Evolutionary conservation across 1,140 invertebrate genomes (phyloP).

Genomic region (Drosophila dunni): DNA sequence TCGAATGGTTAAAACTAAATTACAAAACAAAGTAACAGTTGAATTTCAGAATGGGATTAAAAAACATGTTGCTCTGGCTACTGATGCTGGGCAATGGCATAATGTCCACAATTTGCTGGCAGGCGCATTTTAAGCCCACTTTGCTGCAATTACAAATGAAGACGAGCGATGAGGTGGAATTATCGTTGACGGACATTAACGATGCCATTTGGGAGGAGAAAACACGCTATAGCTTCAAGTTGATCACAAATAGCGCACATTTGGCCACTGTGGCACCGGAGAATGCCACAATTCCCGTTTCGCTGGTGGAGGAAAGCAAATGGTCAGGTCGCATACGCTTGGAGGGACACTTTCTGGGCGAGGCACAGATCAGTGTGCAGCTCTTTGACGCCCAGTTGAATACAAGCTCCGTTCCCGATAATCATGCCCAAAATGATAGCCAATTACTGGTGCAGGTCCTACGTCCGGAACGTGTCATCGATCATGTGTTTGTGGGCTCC

Average conservation of each 20-base stretch:
- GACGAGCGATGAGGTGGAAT: constrained; percentile 26
- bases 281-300: constrained; percentile 50
- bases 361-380: constrained; percentile 54
- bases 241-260: constrained; percentile 41
- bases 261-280: constrained; percentile 55
- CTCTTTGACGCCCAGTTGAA: constrained; percentile 45
- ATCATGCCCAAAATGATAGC: constrained; percentile 47
- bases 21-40: neutral
- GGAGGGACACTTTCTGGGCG: constrained; percentile 62
- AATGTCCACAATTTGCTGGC: constrained; percentile 35
- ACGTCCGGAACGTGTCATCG: constrained; percentile 88
- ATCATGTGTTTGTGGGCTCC: constrained; percentile 91
- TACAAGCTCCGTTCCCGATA: constrained; percentile 33
- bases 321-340: constrained; percentile 64
- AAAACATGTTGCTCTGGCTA: constrained; percentile 1
- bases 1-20: neutral
- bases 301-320: constrained; percentile 10
- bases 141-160: constrained; percentile 48
- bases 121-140: constrained; percentile 54
- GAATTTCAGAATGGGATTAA: neutral
- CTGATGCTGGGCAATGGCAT: constrained; percentile 14
- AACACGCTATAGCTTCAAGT: constrained; percentile 54
- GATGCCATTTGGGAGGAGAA: constrained; percentile 16
- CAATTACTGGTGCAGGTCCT: constrained; percentile 86
- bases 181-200: constrained; percentile 31